Percentiles rank a stretch among this genome's conserved stretches.
Evolutionary conservation across 1,140 invertebrate genomes (phyloP).

Genomic region (Bombus soroeensis): DNA sequence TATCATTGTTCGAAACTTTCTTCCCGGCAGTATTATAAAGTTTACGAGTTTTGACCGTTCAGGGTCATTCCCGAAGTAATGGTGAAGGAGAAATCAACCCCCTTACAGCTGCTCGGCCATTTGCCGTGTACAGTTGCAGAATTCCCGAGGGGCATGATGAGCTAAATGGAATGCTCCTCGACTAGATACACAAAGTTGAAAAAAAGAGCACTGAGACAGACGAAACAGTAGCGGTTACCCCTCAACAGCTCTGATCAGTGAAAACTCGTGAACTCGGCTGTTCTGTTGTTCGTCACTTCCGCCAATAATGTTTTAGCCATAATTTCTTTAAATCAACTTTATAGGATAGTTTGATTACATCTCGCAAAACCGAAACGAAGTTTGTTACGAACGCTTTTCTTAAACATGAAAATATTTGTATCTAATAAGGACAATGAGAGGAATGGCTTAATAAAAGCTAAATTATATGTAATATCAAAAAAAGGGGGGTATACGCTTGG

Average conservation of each 20-base stretch:
- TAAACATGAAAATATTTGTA: neutral
- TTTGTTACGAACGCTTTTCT: neutral
- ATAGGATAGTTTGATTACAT: neutral
- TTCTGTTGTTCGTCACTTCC: neutral
- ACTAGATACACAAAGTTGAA: neutral
- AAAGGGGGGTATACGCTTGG: too few relatives aligned
- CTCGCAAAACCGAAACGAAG: neutral
- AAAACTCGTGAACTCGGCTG: neutral
- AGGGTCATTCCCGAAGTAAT: neutral
- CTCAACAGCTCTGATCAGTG: neutral
- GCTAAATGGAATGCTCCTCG: neutral
- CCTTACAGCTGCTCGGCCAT: neutral
- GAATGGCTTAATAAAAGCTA: too few relatives aligned
- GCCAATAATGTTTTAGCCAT: neutral
- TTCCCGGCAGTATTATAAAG: neutral
- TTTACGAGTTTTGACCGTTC: neutral
- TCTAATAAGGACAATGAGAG: too few relatives aligned
- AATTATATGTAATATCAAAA: too few relatives aligned
- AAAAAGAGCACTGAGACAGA: neutral
- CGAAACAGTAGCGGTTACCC: neutral
- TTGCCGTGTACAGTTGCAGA: neutral
- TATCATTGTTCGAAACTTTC: neutral
- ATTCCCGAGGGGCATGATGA: constrained; percentile 1
- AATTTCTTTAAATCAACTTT: neutral
- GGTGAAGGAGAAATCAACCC: neutral